Percentiles rank a stretch among this genome's conserved stretches.
Conservation (phyloP, 92 coral and sea anemone genomes). For the Montipora capitata region DNA sequence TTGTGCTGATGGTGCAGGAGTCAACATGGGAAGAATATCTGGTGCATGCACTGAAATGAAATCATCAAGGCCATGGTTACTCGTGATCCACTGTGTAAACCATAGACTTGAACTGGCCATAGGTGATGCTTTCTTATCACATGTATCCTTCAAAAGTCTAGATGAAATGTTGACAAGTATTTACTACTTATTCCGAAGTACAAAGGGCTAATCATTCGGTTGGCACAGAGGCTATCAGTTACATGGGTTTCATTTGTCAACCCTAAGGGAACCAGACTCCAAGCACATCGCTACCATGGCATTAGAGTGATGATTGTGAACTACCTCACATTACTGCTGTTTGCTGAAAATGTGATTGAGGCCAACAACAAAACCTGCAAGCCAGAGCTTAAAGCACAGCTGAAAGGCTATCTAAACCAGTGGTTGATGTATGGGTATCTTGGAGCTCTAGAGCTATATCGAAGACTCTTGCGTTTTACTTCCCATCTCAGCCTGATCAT, state of each 20-base stretch:
- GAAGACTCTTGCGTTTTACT: conserved; percentile 56
- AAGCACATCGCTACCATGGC: conserved; percentile 64
- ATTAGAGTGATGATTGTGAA: conserved; percentile 59
- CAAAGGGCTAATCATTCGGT: conserved; percentile 47
- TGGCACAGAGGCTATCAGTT: conserved; percentile 64
- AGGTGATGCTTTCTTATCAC: neutral
- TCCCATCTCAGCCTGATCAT: conserved; percentile 62
- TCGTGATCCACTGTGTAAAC: conserved; percentile 54
- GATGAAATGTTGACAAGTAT: conserved; percentile 41
- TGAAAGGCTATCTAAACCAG: conserved; percentile 42
- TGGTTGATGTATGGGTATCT: conserved; percentile 55
- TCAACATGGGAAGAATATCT: conserved; percentile 51
- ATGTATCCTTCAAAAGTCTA: neutral
- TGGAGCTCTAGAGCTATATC: conserved; percentile 57
- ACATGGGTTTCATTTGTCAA: conserved; percentile 54
- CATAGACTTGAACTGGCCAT: conserved; percentile 5
- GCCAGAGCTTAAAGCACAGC: conserved; percentile 54
- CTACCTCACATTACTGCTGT: conserved; percentile 41
- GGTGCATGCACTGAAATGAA: conserved; percentile 52
- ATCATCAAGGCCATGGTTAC: conserved; percentile 32
- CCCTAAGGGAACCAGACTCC: conserved; percentile 59
- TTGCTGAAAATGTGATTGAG: conserved; percentile 58
- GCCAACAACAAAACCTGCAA: conserved; percentile 58
- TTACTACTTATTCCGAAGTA: conserved; percentile 52
- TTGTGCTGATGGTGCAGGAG: conserved; percentile 64